These are phyloP conservation scores for Polyodon spathula DNA, from an alignment of 2,113 vertebrate genomes.

Conservation along the genomic window DNA sequence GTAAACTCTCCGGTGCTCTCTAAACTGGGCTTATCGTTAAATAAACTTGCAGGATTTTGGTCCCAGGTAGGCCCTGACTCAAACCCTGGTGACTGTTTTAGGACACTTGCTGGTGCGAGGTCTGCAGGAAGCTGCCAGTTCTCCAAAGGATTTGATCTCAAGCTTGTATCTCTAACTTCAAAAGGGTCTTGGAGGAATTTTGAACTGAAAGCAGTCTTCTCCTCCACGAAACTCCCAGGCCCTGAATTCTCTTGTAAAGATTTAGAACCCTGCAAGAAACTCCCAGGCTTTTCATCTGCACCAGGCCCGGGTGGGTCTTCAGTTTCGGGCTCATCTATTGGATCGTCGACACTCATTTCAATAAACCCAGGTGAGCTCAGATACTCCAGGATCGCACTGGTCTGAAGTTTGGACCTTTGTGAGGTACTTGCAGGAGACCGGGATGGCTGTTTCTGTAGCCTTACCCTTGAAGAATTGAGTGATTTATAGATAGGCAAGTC, in stretches of 20 bases:
- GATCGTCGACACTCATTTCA: slow-evolving; percentile 68
- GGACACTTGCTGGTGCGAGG: not conserved
- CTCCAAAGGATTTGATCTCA: slow-evolving; percentile 34
- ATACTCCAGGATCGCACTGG: slow-evolving; percentile 62
- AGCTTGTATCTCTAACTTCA: slow-evolving; percentile 23
- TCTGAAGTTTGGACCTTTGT: slow-evolving; percentile 35
- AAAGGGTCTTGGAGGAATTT: slow-evolving; percentile 8
- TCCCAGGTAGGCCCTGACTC: slow-evolving; percentile 26
- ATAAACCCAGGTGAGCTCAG: slow-evolving; percentile 64
- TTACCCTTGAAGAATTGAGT: slow-evolving; percentile 45
- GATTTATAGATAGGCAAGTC: slow-evolving; percentile 43
- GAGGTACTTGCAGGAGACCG: not conserved
- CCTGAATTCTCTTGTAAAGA: slow-evolving; percentile 33
- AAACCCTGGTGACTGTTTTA: slow-evolving; percentile 17
- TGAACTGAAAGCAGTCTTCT: not conserved
- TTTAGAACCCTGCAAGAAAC: slow-evolving; percentile 35
- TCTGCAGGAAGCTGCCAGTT: slow-evolving; percentile 7
- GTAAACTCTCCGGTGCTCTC: slow-evolving; percentile 30
- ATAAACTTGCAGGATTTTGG: not conserved
- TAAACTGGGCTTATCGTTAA: slow-evolving; percentile 17
- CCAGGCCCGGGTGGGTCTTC: slow-evolving; percentile 22
- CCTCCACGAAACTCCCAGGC: slow-evolving; percentile 7
- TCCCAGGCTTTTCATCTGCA: slow-evolving; percentile 20
- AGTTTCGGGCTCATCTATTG: slow-evolving; percentile 37
- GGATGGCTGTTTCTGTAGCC: slow-evolving; percentile 31